Evolutionary conservation across 2,113 vertebrate species (phyloP), one percentile per base, ranked within the genome.

Genomic region (Pelvicachromis taeniatus): DNA sequence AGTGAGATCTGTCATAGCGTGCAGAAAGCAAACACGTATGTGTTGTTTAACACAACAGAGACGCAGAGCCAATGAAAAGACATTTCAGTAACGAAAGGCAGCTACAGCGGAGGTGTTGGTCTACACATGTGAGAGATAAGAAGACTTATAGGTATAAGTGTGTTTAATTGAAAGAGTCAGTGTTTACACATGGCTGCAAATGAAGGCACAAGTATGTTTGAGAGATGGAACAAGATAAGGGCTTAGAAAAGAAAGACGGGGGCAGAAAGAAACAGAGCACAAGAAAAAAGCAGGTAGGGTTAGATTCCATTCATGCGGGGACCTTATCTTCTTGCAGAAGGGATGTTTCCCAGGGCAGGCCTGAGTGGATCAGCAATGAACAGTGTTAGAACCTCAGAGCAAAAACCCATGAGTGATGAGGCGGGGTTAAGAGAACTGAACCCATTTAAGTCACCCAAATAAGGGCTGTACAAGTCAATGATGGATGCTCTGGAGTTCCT

Each of bases 371-470:
- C 83, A 17, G 77, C 92, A 83, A 88, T 85, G 85, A 93, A 91
- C 82, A 87, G 91, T 73, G 84, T 73, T 93, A 92, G 88, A 93
- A 88, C 89, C 90, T 78, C 88, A 21, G 81, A 92, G 94, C 91
- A 94, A 89, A 93, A 91, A 90, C 90, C 82, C 91, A 81, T 96
- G 96, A 96, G 93, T 95, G 91, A 96, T 96, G 95, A 92, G 92
- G 94, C 95, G 58, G 89, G 96, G 95, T 96, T 96, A 96, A 96
- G 96, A 96, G 96, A 96, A 96, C 91, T 96, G 96, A 96, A 96
- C 95, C 96, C 94, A 95, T 96, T 96, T 96, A 96, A 96, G 95
- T 96, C 95, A 95, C 95, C 96, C 95, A 96, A 96, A 96, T 95
- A 96, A 95, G 95, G 95, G 91, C 91, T 93, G 91, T 88, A 83